Conservation (phyloP, 1,140 invertebrate genomes). For the Pseudomyrmex pallidus region DNA sequence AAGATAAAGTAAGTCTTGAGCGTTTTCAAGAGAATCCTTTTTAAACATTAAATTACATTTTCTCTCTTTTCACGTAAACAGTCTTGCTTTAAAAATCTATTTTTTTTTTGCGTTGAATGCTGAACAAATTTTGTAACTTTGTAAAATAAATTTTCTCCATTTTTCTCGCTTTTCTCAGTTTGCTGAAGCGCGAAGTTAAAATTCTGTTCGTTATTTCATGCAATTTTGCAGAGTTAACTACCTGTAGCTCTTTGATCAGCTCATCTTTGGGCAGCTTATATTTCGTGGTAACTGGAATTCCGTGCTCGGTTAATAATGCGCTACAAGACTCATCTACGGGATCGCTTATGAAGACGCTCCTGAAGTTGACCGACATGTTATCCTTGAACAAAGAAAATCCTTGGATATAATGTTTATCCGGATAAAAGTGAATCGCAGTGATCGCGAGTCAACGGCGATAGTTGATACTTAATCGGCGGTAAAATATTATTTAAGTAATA, state of each 20-base stretch:
- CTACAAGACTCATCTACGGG: conserved; percentile 95
- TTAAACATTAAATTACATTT: conserved; percentile 7
- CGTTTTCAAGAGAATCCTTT: neutral
- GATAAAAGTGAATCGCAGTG: neutral
- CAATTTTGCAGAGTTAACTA: conserved; percentile 78
- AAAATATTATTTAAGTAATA: too few species aligned
- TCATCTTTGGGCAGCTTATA: conserved; percentile 94
- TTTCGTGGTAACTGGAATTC: conserved; percentile 92
- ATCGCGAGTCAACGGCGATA: neutral
- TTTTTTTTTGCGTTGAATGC: neutral
- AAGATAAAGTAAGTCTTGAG: neutral
- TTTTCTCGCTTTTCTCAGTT: neutral
- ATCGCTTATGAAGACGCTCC: conserved; percentile 95
- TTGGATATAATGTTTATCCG: conserved; percentile 37
- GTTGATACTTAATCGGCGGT: neutral
- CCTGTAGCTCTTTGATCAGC: conserved; percentile 93
- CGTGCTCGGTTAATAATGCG: conserved; percentile 91
- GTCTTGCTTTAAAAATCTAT: neutral
- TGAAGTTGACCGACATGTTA: conserved; percentile 84
- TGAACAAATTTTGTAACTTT: conserved; percentile 3
- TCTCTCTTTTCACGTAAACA: neutral
- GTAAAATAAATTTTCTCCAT: neutral
- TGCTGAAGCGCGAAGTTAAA: neutral
- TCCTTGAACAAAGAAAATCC: conserved; percentile 61
- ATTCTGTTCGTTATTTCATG: neutral